phyloP scores from a whole-genome alignment of 2,797 vertebrate species.

The Chaetophractus vellerosus region DNA sequence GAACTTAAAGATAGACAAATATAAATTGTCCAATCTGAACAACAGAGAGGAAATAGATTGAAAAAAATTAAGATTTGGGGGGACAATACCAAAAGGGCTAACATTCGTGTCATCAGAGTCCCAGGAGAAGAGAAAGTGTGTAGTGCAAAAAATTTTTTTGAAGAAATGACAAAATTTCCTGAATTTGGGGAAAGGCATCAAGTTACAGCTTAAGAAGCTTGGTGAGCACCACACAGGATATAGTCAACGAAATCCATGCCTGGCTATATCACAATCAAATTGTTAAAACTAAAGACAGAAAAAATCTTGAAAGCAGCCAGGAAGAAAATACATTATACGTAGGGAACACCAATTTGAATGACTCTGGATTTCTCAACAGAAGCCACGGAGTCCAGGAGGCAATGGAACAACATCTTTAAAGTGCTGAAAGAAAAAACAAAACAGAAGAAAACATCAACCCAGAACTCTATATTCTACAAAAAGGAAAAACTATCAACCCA shows the following conservation, averaged over 20 bases:
- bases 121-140: not conserved
- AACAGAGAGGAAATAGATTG: not conserved
- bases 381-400: not conserved
- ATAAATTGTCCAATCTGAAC: not conserved
- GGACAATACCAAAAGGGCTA: not conserved
- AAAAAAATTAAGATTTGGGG: not conserved
- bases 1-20: not conserved
- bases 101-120: not conserved
- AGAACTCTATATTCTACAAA: slow-evolving; percentile 13
- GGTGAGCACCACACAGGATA: not conserved
- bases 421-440: not conserved
- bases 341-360: not conserved
- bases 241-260: not conserved
- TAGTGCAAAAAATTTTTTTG: not conserved
- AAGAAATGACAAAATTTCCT: not conserved
- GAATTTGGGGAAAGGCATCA: not conserved
- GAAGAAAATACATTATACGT: not conserved
- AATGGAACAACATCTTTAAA: not conserved
- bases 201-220: not conserved
- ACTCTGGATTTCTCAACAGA: not conserved
- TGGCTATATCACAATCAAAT: not conserved
- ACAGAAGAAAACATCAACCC: not conserved
- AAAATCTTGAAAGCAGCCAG: not conserved
- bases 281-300: not conserved
- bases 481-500: not conserved